A percentile compares a stretch with the other conserved stretches of the same genome.
These are phyloP conservation scores for Coranthus polyacanthus DNA, from an alignment of 2,797 vertebrate genomes.

Conservation along the genomic window DNA sequence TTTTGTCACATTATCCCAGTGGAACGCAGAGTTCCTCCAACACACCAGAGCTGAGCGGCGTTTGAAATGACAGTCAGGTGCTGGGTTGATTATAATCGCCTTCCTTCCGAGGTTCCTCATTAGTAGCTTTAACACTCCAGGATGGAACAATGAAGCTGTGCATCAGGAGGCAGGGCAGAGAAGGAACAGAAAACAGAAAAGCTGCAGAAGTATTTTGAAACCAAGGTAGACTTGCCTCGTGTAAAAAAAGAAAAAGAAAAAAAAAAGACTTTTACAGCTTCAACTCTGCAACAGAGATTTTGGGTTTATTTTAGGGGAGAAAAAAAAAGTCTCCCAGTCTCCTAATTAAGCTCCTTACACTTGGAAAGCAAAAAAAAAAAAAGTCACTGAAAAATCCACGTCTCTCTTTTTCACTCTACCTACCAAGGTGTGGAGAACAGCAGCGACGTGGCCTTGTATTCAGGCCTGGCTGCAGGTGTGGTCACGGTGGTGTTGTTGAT, in stretches of 20 bases:
- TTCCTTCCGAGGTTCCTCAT: slow-evolving; percentile 84
- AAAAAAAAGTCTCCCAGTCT: slow-evolving; percentile 29
- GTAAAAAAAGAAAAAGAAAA: slow-evolving; percentile 19
- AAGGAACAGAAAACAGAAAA: slow-evolving; percentile 45
- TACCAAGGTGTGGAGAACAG: slow-evolving; percentile 89
- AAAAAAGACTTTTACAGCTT: slow-evolving; percentile 24
- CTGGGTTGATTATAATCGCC: slow-evolving; percentile 89
- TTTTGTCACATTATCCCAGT: slow-evolving; percentile 90
- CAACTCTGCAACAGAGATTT: slow-evolving; percentile 24
- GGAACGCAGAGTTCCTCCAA: slow-evolving; percentile 82
- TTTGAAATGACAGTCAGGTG: slow-evolving; percentile 97
- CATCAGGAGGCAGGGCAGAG: slow-evolving; percentile 39
- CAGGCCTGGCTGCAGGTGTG: slow-evolving; percentile 92
- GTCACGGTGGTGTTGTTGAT: slow-evolving; percentile 93
- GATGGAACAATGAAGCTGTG: slow-evolving; percentile 63
- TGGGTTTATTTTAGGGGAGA: slow-evolving; percentile 39
- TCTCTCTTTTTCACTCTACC: slow-evolving; percentile 3
- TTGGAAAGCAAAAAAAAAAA: not conserved
- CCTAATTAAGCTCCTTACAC: slow-evolving; percentile 39
- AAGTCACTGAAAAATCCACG: not conserved
- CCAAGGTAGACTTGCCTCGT: slow-evolving; percentile 35
- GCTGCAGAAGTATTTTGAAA: slow-evolving; percentile 51
- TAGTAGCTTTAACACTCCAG: slow-evolving; percentile 73
- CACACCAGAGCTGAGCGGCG: slow-evolving; percentile 68
- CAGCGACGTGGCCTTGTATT: slow-evolving; percentile 94